Percentiles rank a stretch among this genome's conserved stretches.
These are phyloP conservation scores for Scylla paramamosain DNA, from an alignment of 1,140 invertebrate genomes.

Conservation along the genomic window DNA sequence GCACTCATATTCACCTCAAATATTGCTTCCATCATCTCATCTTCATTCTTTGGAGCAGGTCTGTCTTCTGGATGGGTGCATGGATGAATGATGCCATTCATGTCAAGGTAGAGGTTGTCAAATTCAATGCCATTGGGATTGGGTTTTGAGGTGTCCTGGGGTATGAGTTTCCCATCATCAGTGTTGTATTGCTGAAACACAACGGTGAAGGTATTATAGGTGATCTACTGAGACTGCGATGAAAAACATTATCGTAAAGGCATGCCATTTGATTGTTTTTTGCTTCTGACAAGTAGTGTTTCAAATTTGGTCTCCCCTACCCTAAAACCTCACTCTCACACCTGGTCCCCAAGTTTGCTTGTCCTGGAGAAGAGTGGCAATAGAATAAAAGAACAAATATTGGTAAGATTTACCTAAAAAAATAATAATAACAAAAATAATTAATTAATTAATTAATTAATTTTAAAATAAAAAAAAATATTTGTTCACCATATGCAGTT, in stretches of 20 bases:
- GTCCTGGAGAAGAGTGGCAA: not conserved
- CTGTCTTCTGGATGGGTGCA: slow-evolving; percentile 99
- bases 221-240: slow-evolving; percentile 78
- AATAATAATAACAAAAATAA: too few species aligned
- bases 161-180: slow-evolving; percentile 83
- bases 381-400: not conserved
- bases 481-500: too few species aligned
- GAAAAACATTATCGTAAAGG: slow-evolving; percentile 34
- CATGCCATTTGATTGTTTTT: not conserved
- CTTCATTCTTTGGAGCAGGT: slow-evolving; percentile 98
- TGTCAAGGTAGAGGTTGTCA: slow-evolving; percentile 99
- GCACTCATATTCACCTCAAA: slow-evolving; percentile 89
- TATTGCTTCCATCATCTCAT: slow-evolving; percentile 99
- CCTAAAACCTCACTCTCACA: not conserved
- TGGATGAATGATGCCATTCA: slow-evolving; percentile 99
- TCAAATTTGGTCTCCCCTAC: not conserved
- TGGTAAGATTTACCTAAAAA: too few species aligned
- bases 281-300: not conserved
- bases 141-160: slow-evolving; percentile 90
- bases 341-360: not conserved
- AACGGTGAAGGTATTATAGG: slow-evolving; percentile 78
- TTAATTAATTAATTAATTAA: too few species aligned
- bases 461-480: too few species aligned
- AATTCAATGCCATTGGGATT: slow-evolving; percentile 99
- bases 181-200: slow-evolving; percentile 80